A percentile compares a stretch with the other conserved stretches of the same genome.
These are phyloP conservation scores for Podabrus alpinus DNA, from an alignment of 2,888 invertebrate genomes.

Conservation along the genomic window DNA sequence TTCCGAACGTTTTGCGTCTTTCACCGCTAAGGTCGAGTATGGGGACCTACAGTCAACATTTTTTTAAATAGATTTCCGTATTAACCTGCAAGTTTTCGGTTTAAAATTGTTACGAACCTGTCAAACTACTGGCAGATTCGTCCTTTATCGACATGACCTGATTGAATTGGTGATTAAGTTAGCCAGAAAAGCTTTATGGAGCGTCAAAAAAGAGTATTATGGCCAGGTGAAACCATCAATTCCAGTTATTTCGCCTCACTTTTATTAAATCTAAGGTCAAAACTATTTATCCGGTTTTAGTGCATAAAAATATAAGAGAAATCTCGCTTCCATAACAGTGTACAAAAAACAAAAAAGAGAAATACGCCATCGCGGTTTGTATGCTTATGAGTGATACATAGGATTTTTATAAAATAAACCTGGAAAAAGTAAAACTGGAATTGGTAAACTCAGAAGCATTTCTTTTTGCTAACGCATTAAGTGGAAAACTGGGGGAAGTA, in stretches of 20 bases:
- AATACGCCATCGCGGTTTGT: neutral
- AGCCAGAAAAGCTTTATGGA: neutral
- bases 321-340: neutral
- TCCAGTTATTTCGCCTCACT: neutral
- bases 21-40: too few species aligned
- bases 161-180: neutral
- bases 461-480: neutral
- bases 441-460: neutral
- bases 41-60: too few species aligned
- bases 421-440: neutral
- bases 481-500: neutral
- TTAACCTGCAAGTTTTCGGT: too few species aligned
- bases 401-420: neutral
- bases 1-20: too few species aligned
- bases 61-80: too few species aligned
- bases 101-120: neutral
- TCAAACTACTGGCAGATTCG: neutral
- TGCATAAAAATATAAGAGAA: neutral
- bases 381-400: neutral
- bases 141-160: neutral
- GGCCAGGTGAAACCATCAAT: neutral
- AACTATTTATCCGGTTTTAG: neutral
- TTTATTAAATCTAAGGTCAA: neutral
- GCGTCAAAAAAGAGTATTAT: neutral
- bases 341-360: too few species aligned